Evolutionary conservation across 1,140 invertebrate genomes (phyloP).

Genomic region (Eurosta solidaginis): DNA sequence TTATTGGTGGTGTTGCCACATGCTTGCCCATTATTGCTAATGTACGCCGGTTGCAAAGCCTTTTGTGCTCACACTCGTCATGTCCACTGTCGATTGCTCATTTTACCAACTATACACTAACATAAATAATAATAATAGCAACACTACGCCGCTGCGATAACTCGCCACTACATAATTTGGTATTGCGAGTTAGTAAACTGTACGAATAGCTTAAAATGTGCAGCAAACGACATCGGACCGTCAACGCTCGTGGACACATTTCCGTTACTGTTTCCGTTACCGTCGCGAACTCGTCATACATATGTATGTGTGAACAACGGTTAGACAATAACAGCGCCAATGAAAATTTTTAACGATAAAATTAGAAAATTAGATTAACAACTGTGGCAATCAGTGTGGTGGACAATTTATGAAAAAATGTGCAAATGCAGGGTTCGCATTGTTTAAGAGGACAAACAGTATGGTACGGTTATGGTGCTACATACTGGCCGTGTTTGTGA

Average conservation of each 20-base stretch:
- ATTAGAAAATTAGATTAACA: not conserved
- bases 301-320: not conserved
- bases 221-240: conserved; percentile 8
- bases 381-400: not conserved
- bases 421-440: no score
- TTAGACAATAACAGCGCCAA: not conserved
- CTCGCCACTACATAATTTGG: not conserved
- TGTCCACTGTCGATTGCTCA: not conserved
- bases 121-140: no score
- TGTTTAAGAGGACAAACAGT: no score
- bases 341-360: no score
- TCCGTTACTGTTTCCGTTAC: conserved; percentile 14
- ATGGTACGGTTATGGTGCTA: no score
- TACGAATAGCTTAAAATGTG: not conserved
- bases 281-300: not conserved
- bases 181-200: not conserved
- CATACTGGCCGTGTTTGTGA: not conserved
- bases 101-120: no score
- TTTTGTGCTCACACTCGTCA: not conserved
- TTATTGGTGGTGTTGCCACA: not conserved
- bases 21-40: not conserved
- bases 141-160: not conserved
- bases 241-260: conserved; percentile 17
- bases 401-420: not conserved
- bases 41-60: not conserved